A percentile compares a stretch with the other conserved stretches of the same genome.
Evolutionary conservation across 92 coral and sea anemone genomes (phyloP).

Genomic region (Bergia puertoricense): DNA sequence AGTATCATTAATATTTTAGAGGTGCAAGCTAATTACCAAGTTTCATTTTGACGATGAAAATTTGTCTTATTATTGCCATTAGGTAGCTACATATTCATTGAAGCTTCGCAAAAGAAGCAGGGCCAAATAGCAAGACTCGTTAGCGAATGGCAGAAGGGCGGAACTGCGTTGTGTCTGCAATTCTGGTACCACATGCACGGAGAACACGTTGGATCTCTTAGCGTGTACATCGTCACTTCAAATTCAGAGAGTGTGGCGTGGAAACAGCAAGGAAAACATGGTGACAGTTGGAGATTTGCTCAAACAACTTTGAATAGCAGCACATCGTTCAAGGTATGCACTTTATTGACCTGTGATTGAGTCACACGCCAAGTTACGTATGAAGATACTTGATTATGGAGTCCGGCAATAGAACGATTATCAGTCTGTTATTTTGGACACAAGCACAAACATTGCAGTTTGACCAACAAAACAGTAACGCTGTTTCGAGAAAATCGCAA

Average conservation of each 20-base stretch:
- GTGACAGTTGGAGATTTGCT: constrained; percentile 48
- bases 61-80: background rate
- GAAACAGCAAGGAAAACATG: constrained; percentile 20
- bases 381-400: too few relatives aligned
- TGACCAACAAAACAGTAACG: too few relatives aligned
- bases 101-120: constrained; percentile 45
- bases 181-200: constrained; percentile 56
- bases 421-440: background rate
- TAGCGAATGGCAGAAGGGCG: constrained; percentile 37
- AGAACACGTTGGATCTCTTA: constrained; percentile 18
- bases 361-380: background rate
- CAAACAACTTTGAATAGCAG: constrained; percentile 42
- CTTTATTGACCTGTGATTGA: too few relatives aligned
- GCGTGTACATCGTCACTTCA: constrained; percentile 35
- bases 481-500: too few relatives aligned
- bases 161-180: constrained; percentile 42
- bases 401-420: too few relatives aligned
- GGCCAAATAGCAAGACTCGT: constrained; percentile 54
- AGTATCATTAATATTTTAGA: too few relatives aligned
- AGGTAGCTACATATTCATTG: constrained; percentile 52
- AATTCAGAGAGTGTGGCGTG: constrained; percentile 22
- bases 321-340: constrained; percentile 40
- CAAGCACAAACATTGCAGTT: too few relatives aligned
- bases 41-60: background rate
- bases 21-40: background rate